phyloP scores from a whole-genome alignment of 1,140 invertebrate genomes.

The Phymorhynchus buccinoides region DNA sequence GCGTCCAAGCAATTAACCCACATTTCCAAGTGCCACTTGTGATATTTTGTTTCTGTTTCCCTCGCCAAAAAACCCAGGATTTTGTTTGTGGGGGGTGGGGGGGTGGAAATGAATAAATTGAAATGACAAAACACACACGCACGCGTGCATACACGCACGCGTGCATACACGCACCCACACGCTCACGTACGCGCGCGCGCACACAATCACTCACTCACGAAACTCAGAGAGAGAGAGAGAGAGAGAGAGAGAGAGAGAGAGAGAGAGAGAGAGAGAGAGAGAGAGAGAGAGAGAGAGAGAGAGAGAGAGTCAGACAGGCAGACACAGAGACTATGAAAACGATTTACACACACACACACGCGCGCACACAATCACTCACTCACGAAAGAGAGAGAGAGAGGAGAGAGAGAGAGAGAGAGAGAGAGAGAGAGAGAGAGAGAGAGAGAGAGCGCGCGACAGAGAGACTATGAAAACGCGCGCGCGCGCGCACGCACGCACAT shows the following conservation, averaged over 20 bases:
- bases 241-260: neutral
- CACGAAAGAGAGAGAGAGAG: neutral
- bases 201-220: too few species aligned
- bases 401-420: slow-evolving; percentile 9
- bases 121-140: too few species aligned
- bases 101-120: too few species aligned
- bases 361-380: neutral
- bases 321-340: neutral
- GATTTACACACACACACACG: neutral
- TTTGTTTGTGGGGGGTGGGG: too few species aligned
- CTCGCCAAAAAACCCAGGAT: too few species aligned
- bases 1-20: too few species aligned
- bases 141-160: too few species aligned
- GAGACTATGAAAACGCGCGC: neutral
- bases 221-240: neutral
- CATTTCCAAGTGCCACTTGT: too few species aligned
- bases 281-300: neutral
- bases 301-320: neutral
- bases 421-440: neutral
- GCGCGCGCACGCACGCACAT: too few species aligned
- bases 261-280: neutral
- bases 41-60: too few species aligned
- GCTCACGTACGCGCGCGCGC: too few species aligned
- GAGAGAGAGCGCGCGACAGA: neutral
- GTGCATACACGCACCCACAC: too few species aligned